phyloP scores from a whole-genome alignment of 2,797 vertebrate species.

The Argyrosomus regius region DNA sequence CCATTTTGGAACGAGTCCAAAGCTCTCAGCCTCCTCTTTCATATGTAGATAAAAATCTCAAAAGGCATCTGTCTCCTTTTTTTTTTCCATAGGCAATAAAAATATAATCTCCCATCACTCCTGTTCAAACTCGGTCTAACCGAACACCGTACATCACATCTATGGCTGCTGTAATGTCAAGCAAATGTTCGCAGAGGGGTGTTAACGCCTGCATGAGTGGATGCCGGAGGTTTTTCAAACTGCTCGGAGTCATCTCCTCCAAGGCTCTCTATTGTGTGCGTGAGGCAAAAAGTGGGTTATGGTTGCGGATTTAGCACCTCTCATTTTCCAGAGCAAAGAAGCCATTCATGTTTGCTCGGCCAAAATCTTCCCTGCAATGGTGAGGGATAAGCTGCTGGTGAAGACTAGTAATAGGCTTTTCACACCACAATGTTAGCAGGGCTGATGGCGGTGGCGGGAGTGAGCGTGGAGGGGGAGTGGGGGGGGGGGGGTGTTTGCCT shows the following conservation, averaged over 20 bases:
- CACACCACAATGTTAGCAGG: constrained; percentile 49
- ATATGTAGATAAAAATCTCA: constrained; percentile 67
- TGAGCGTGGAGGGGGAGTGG: background rate
- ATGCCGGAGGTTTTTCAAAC: constrained; percentile 39
- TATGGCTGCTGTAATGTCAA: constrained; percentile 53
- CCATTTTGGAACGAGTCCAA: constrained; percentile 65
- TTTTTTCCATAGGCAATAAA: constrained; percentile 57
- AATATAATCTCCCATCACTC: constrained; percentile 60
- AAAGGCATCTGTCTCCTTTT: constrained; percentile 64
- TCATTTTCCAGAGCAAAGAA: constrained; percentile 62
- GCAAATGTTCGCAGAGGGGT: constrained; percentile 54
- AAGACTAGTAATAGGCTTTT: constrained; percentile 73
- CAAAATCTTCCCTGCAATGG: constrained; percentile 56
- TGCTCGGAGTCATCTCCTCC: constrained; percentile 53
- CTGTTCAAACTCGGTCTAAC: constrained; percentile 39
- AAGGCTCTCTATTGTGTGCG: constrained; percentile 51
- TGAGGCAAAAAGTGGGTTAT: constrained; percentile 61
- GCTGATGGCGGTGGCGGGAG: constrained; percentile 13
- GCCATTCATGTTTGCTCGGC: constrained; percentile 52
- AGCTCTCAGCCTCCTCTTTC: constrained; percentile 51
- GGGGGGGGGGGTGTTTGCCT: constrained; percentile 31
- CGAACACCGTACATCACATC: constrained; percentile 53
- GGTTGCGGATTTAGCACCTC: constrained; percentile 60
- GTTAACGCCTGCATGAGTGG: constrained; percentile 47
- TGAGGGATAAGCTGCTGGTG: constrained; percentile 70